Conservation (phyloP, 2,888 invertebrate genomes). For the Allygus modestus region DNA sequence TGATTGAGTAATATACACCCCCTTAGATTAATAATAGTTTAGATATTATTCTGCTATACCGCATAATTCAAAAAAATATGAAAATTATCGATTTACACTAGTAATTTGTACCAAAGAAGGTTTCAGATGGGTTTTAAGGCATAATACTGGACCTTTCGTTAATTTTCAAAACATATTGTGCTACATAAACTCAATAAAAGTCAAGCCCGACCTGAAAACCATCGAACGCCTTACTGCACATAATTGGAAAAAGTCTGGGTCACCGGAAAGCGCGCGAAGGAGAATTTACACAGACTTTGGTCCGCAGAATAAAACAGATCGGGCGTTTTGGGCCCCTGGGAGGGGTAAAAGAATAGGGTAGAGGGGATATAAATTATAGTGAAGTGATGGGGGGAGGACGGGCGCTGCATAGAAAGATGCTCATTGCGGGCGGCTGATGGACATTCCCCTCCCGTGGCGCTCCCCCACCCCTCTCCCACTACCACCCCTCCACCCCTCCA, state of each 20-base stretch:
- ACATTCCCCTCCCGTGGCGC: constrained; percentile 39
- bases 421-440: constrained; percentile 61
- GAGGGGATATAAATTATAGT: constrained; percentile 70
- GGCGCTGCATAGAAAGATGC: constrained; percentile 65
- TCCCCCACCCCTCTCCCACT: constrained; percentile 1
- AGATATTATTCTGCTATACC: no score
- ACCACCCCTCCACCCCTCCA: constrained; percentile 10
- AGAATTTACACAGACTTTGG: constrained; percentile 53
- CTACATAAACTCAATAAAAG: no score
- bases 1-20: no score
- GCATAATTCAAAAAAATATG: no score
- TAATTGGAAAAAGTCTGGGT: constrained; percentile 39
- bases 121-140: no score
- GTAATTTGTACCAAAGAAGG: no score
- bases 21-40: no score
- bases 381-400: constrained; percentile 73
- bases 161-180: no score
- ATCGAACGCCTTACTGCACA: not conserved
- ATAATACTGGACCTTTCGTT: no score
- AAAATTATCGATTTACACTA: no score
- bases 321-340: constrained; percentile 67
- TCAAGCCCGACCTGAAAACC: constrained; percentile 9
- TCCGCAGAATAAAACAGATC: constrained; percentile 60
- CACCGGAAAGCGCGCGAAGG: constrained; percentile 34
- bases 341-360: constrained; percentile 74